Conservation (phyloP, 2,888 invertebrate genomes). For the Drosophila quinaria region DNA sequence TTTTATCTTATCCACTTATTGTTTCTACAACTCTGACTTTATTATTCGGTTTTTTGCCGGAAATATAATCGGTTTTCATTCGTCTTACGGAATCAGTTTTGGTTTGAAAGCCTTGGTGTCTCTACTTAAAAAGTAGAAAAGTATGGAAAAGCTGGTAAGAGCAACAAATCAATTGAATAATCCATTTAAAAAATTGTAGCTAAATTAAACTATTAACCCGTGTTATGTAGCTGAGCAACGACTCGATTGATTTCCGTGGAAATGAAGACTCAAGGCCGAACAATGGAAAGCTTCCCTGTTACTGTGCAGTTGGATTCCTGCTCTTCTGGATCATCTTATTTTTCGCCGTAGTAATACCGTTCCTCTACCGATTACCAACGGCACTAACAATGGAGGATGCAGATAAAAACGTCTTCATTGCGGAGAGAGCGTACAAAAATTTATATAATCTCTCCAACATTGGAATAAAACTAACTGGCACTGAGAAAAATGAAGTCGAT, state of each 20-base stretch:
- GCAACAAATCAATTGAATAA: background rate
- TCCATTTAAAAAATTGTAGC: background rate
- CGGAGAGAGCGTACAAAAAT: slow-evolving; percentile 87
- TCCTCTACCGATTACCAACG: slow-evolving; percentile 62
- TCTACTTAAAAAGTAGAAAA: background rate
- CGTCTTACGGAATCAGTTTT: slow-evolving; percentile 2
- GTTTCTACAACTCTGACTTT: background rate
- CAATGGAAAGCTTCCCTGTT: slow-evolving; percentile 63
- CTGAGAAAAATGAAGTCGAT: slow-evolving; percentile 89
- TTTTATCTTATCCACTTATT: background rate
- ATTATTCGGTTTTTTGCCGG: background rate
- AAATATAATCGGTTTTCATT: background rate
- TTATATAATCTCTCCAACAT: slow-evolving; percentile 49
- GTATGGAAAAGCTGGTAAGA: slow-evolving; percentile 55
- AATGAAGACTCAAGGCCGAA: too few relatives aligned
- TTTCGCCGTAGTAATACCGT: slow-evolving; percentile 57
- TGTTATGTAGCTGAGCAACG: slow-evolving; percentile 27
- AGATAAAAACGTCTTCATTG: slow-evolving; percentile 87
- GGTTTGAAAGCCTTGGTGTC: background rate
- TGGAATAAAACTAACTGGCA: slow-evolving; percentile 86
- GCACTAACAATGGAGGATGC: slow-evolving; percentile 52
- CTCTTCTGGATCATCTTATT: slow-evolving; percentile 69
- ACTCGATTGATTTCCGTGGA: slow-evolving; percentile 33
- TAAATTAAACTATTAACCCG: background rate
- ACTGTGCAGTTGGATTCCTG: slow-evolving; percentile 63